These are phyloP conservation scores for Masnerella sp. DNA, from an alignment of 2,888 invertebrate genomes.

Conservation along the genomic window DNA sequence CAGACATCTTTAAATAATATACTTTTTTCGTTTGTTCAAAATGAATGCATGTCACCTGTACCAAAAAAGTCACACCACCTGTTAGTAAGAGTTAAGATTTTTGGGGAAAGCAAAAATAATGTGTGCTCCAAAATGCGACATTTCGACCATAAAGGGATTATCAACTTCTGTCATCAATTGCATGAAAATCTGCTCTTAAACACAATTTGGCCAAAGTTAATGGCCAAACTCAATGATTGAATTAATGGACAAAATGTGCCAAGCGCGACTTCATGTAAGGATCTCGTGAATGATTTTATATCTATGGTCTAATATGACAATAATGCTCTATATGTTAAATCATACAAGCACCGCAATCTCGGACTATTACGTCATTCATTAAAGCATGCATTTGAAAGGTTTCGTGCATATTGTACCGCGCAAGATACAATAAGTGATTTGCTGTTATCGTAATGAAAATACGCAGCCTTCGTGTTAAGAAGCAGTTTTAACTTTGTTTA, in stretches of 20 bases:
- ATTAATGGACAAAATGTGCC: slow-evolving; percentile 1
- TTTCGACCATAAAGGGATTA: too few relatives aligned
- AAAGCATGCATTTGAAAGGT: slow-evolving; percentile 64
- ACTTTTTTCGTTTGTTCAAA: too few relatives aligned
- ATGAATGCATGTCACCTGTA: too few relatives aligned
- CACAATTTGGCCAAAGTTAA: too few relatives aligned
- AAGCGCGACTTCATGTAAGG: slow-evolving; percentile 51
- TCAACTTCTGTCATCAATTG: too few relatives aligned
- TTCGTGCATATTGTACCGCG: slow-evolving; percentile 23
- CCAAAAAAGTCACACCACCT: too few relatives aligned
- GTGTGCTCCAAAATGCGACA: too few relatives aligned
- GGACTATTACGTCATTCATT: slow-evolving; percentile 42
- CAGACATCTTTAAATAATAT: too few relatives aligned
- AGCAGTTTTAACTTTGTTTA: neutral
- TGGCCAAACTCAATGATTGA: neutral
- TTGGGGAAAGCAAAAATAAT: too few relatives aligned
- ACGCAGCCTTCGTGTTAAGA: slow-evolving; percentile 2
- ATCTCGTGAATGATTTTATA: slow-evolving; percentile 67
- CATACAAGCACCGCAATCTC: slow-evolving; percentile 68
- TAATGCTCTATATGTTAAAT: slow-evolving; percentile 74
- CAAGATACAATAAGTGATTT: slow-evolving; percentile 2
- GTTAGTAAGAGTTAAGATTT: too few relatives aligned
- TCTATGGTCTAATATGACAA: slow-evolving; percentile 71
- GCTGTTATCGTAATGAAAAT: slow-evolving; percentile 1
- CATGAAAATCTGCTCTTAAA: too few relatives aligned